These are phyloP conservation scores for Zosterops borbonicus DNA, from an alignment of 2,113 vertebrate genomes.

Conservation along the genomic window DNA sequence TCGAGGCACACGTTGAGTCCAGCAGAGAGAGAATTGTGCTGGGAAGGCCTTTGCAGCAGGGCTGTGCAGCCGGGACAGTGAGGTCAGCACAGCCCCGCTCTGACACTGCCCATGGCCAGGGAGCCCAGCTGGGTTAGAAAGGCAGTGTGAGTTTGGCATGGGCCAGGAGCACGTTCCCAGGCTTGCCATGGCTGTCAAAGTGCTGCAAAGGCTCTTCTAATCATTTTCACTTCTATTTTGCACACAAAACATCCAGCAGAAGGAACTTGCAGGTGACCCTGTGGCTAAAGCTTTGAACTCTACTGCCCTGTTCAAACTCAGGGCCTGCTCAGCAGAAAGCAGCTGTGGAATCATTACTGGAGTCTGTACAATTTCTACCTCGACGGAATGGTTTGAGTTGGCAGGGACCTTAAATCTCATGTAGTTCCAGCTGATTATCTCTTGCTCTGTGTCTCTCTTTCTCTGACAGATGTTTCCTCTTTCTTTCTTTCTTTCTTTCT, in stretches of 20 bases:
- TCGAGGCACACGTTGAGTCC: fast-evolving
- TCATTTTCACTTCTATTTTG: not conserved
- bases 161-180: not conserved
- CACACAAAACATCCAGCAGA: not conserved
- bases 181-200: too few relatives aligned
- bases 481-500: too few relatives aligned
- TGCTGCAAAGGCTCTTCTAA: not conserved
- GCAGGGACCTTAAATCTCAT: too few relatives aligned
- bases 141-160: not conserved
- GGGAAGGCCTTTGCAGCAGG: not conserved
- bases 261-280: not conserved
- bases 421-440: too few relatives aligned
- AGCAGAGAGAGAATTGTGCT: not conserved
- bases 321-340: not conserved
- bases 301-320: not conserved
- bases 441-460: too few relatives aligned
- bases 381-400: too few relatives aligned
- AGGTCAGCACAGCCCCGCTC: not conserved
- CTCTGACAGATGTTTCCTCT: too few relatives aligned
- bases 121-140: not conserved
- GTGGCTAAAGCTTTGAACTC: not conserved
- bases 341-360: not conserved
- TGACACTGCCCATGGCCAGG: not conserved
- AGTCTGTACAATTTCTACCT: too few relatives aligned
- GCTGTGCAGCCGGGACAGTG: not conserved